Base-by-base conservation (phyloP, 2,113 vertebrate genomes). In the Chaetodon trifascialis region DNA sequence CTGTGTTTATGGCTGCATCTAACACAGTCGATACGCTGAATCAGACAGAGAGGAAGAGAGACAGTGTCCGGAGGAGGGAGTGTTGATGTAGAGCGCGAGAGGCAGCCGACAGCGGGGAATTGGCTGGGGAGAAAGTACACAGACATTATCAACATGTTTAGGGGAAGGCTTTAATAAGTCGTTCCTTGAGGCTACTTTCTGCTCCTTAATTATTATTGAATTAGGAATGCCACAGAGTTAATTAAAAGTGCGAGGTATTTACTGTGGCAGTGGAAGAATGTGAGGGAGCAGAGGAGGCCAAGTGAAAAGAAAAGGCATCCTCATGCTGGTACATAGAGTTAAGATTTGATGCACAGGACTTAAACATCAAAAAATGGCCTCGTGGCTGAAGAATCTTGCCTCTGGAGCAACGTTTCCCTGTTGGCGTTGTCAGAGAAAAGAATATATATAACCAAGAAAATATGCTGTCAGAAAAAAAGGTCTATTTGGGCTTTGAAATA, bases 181-280 rank as follows among this genome's bases (percentile, higher is more conserved):
- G 4, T 85, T 93, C 90, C 91, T 92, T 30, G 23, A 66, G 92
- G 91, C 88, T 56, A 88, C 89, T 88, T 91, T 78, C 83, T 92
- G 62, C 86, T 85, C 80, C 85, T 87, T 94, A 93, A 93, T 93
- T 88, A 92, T 94, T 94, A 92, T 92, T 94, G 86, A 94, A 93
- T 93, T 92, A 91, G 84, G 78, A 90, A 92, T 73, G 83, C 76
- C 69, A 87, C 55, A 3, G 76, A 92, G 87, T 89, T 93, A 91
- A 94, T 94, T 94, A 93, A 89, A 92, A 88, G 85, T 91, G 80
- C 58, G 76, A 80, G 67, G 84, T 81, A 86, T 91, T 93, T 91
- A 88, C 65, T 82, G 80, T 84, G 82, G 76, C 72, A 73, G 79
- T 40, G 62, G 36, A 62, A 79, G 78, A 82, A 80, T 72, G 75